Evolutionary conservation across 2,113 vertebrate species (phyloP).

Genomic region (Eurypyga helias): DNA sequence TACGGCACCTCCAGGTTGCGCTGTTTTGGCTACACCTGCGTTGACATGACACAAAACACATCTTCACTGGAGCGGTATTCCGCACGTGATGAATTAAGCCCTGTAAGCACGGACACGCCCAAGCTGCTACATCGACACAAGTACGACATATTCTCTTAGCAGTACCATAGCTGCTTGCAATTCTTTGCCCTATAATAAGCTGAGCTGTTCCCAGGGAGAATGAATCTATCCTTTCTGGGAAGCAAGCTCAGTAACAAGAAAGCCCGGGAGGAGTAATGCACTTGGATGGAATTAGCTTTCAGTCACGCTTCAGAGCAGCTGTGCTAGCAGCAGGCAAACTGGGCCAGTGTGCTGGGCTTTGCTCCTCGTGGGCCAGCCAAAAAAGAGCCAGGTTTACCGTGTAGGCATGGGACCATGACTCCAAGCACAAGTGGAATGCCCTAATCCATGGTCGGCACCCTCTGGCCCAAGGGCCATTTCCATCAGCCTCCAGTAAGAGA

Average conservation of each 20-base stretch:
- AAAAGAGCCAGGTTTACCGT: neutral
- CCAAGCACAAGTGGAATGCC: neutral
- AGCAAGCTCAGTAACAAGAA: neutral
- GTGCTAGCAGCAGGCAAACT: conserved; percentile 17
- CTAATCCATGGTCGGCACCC: neutral
- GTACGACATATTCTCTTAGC: conserved; percentile 9
- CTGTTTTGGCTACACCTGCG: neutral
- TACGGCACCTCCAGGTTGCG: neutral
- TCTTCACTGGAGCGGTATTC: neutral
- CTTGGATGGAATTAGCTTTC: conserved; percentile 55
- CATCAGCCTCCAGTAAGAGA: neutral
- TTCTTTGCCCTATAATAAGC: conserved; percentile 69
- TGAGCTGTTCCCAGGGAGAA: conserved; percentile 57
- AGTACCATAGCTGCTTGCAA: conserved; percentile 32
- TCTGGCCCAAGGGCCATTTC: neutral
- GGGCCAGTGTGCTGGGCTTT: neutral
- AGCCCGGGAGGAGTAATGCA: conserved; percentile 35
- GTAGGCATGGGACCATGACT: neutral
- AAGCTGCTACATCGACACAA: neutral
- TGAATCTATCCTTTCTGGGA: conserved; percentile 57
- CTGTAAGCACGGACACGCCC: conserved; percentile 22
- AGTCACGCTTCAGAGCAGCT: conserved; percentile 52
- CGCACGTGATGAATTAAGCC: neutral
- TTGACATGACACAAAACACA: neutral
- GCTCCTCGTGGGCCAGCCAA: conserved; percentile 10